Conservation (phyloP, 2,797 vertebrate genomes). For the Pagetopsis macropterus region DNA sequence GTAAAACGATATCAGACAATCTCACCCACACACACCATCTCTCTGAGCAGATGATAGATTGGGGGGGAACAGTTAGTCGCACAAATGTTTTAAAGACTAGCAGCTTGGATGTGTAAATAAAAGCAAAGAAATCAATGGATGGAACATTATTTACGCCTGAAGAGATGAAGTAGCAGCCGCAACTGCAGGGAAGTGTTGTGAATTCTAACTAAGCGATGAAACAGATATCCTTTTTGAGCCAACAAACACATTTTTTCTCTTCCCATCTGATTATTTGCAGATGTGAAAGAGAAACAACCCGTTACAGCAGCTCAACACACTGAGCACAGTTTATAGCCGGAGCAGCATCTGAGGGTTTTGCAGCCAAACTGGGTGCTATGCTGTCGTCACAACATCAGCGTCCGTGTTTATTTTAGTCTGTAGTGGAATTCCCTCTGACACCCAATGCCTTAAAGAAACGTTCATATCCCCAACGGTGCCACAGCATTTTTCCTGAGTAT, state of each 20-base stretch:
- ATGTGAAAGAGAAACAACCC: conserved; percentile 55
- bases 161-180: background rate
- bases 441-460: conserved; percentile 71
- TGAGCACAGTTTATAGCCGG: conserved; percentile 47
- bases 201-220: background rate
- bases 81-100: background rate
- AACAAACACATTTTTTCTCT: conserved; percentile 20
- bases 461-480: conserved; percentile 67
- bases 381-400: conserved; percentile 66
- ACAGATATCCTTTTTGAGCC: background rate
- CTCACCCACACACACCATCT: conserved; percentile 15
- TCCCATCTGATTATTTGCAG: conserved; percentile 61
- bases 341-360: conserved; percentile 39
- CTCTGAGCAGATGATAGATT: background rate
- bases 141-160: background rate
- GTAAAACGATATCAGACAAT: conserved; percentile 19
- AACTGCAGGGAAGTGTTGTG: background rate
- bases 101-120: background rate
- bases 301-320: conserved; percentile 43
- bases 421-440: conserved; percentile 76
- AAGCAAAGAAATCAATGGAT: background rate
- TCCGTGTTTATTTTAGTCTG: conserved; percentile 74
- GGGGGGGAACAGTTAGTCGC: background rate
- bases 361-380: conserved; percentile 53
- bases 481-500: conserved; percentile 65